A percentile compares a stretch with the other conserved stretches of the same genome.
Evolutionary conservation across 2,113 vertebrate genomes (phyloP).

Genomic region (Gobio gobio): DNA sequence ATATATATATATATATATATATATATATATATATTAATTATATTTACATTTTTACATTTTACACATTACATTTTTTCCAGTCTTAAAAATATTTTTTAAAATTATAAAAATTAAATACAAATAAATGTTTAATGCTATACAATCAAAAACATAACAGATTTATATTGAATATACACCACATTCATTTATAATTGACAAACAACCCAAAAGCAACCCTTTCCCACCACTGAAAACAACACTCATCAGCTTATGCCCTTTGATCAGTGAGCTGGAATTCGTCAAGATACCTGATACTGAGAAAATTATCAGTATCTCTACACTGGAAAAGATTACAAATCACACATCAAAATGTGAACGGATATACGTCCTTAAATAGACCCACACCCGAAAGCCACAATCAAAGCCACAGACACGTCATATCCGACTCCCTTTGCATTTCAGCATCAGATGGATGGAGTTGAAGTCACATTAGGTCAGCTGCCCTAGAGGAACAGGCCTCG

Average conservation of each 20-base stretch:
- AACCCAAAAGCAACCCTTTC: not conserved
- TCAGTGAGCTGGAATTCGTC: not conserved
- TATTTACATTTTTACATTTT: too few species aligned
- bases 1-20: too few species aligned
- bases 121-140: not conserved
- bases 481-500: not conserved
- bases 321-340: not conserved
- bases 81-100: too few species aligned
- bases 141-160: not conserved
- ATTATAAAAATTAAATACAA: not conserved
- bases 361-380: not conserved
- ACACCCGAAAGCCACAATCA: not conserved
- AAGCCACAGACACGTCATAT: not conserved
- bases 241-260: not conserved
- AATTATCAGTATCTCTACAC: not conserved
- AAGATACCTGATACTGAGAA: not conserved
- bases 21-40: too few species aligned
- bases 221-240: too few species aligned
- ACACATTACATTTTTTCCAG: too few species aligned
- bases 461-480: not conserved
- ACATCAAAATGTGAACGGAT: not conserved
- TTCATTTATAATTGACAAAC: not conserved
- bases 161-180: not conserved
- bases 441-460: not conserved
- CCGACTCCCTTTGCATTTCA: not conserved